Percentiles rank a stretch among this genome's conserved stretches.
These are phyloP conservation scores for Poecilia velifera DNA, from an alignment of 2,797 vertebrate species.

Conservation along the genomic window DNA sequence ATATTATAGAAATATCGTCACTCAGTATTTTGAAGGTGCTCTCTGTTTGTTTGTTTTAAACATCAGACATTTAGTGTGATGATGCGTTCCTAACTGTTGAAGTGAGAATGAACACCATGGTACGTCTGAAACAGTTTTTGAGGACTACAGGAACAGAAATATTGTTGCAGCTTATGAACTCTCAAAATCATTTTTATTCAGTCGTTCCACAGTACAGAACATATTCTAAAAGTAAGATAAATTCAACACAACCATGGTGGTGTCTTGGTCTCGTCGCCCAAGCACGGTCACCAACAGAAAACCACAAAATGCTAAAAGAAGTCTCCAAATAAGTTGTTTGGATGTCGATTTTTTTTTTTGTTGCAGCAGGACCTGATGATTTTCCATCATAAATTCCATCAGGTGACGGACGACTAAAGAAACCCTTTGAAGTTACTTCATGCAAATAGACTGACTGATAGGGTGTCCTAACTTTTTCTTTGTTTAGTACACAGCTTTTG, in stretches of 20 bases:
- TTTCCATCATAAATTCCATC: not conserved
- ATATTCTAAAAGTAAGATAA: not conserved
- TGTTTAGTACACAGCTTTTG: not conserved
- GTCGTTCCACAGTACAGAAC: not conserved
- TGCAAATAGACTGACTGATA: not conserved
- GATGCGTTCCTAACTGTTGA: not conserved
- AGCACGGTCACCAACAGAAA: not conserved
- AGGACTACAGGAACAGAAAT: not conserved
- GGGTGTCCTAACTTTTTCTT: not conserved
- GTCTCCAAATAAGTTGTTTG: not conserved
- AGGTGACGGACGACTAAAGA: not conserved
- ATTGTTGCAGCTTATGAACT: not conserved
- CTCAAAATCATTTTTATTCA: not conserved
- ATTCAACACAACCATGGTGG: not conserved
- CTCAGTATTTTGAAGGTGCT: not conserved
- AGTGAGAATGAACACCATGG: not conserved
- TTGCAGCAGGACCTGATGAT: not conserved
- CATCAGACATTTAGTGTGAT: not conserved
- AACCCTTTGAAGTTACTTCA: not conserved
- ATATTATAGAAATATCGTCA: not conserved
- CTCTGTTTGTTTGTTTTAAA: not conserved
- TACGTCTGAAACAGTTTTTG: not conserved
- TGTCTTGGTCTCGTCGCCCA: not conserved
- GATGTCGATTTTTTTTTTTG: not conserved
- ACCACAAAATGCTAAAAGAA: not conserved